These are phyloP conservation scores for Linepithema humile DNA, from an alignment of 1,140 invertebrate genomes.

Conservation along the genomic window DNA sequence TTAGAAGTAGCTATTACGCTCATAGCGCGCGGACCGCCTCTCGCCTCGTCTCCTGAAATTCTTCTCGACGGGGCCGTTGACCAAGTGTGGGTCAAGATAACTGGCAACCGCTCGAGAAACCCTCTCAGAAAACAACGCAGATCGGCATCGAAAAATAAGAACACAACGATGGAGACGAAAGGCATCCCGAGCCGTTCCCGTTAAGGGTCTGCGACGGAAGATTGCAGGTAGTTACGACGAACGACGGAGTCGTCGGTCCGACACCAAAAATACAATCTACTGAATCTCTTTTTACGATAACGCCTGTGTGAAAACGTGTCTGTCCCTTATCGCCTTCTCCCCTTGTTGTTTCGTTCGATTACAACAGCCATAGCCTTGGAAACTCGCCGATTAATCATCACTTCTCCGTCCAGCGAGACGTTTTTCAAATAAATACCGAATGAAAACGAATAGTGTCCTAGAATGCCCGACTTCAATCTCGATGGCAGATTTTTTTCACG, in stretches of 20 bases:
- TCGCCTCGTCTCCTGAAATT: slow-evolving; percentile 35
- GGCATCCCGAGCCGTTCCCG: not conserved
- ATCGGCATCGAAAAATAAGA: not conserved
- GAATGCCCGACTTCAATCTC: not conserved
- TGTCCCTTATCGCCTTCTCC: not conserved
- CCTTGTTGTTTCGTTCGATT: not conserved
- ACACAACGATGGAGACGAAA: not conserved
- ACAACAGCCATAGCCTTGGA: not conserved
- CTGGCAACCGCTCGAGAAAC: slow-evolving; percentile 21
- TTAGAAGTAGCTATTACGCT: slow-evolving; percentile 43
- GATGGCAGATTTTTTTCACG: not conserved
- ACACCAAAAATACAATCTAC: slow-evolving; percentile 58
- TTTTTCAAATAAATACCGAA: slow-evolving; percentile 31
- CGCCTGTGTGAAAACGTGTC: slow-evolving; percentile 11
- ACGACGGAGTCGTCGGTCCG: slow-evolving; percentile 40
- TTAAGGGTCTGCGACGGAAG: slow-evolving; percentile 39
- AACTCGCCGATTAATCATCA: slow-evolving; percentile 5
- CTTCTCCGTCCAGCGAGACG: not conserved
- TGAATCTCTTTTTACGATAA: slow-evolving; percentile 56
- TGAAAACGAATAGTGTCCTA: not conserved
- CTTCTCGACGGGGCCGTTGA: slow-evolving; percentile 43
- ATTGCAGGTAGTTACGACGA: slow-evolving; percentile 61
- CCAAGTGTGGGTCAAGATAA: slow-evolving; percentile 40
- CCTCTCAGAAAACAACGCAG: slow-evolving; percentile 1
- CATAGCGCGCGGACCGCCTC: not conserved